phyloP scores from a whole-genome alignment of 2,797 vertebrate species.

The Sphenopsis melanotis region DNA sequence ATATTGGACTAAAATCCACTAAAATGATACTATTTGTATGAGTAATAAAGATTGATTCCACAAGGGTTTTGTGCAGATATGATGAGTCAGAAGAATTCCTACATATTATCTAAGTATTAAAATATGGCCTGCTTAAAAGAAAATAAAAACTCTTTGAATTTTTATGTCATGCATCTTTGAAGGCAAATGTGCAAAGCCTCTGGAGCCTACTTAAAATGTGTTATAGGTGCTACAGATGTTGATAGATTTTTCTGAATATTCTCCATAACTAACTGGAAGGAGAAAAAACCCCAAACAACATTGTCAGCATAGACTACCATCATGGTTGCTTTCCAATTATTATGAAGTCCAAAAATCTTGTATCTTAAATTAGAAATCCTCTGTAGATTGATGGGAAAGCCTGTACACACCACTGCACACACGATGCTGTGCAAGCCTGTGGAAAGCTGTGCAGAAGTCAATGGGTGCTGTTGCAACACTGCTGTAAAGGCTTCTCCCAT shows the following conservation, averaged over 20 bases:
- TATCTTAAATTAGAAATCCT: background rate
- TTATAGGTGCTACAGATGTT: background rate
- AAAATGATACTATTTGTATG: background rate
- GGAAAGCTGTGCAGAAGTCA: background rate
- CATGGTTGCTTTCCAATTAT: background rate
- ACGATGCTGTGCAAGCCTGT: background rate
- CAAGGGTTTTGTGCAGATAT: background rate
- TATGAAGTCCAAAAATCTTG: background rate
- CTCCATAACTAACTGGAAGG: background rate
- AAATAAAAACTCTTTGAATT: background rate
- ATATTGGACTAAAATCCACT: background rate
- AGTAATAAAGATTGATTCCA: background rate
- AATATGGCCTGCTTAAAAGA: background rate
- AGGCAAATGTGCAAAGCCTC: background rate
- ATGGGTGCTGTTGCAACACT: background rate
- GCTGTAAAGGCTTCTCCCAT: background rate
- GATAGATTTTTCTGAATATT: background rate
- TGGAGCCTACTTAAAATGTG: background rate
- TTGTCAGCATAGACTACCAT: background rate
- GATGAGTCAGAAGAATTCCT: background rate
- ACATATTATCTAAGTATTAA: background rate
- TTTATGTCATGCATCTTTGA: background rate
- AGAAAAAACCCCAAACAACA: accelerated
- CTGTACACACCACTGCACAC: background rate
- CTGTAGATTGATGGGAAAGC: background rate